Evolutionary conservation across 2,888 invertebrate genomes (phyloP).

Genomic region (Linyphia triangularis): DNA sequence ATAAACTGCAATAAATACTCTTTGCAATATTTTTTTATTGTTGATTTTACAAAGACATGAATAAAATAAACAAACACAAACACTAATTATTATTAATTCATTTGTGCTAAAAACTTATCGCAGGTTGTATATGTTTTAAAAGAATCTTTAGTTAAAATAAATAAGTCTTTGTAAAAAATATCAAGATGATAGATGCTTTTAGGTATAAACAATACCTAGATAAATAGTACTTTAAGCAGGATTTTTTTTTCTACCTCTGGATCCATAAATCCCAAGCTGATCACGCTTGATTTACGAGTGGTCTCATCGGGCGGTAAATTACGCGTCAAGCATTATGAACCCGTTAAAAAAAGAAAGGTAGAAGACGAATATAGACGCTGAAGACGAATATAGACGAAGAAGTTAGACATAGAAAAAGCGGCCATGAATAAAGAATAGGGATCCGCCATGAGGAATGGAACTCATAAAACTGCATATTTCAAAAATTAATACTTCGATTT

Average conservation of each 20-base stretch:
- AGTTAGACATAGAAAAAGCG: conserved; percentile 37
- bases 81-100: no score
- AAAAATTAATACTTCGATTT: conserved; percentile 6
- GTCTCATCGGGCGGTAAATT: conserved; percentile 61
- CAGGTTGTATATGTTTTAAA: no score
- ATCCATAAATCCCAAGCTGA: conserved; percentile 53
- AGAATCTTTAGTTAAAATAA: no score
- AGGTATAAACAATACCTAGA: conserved; percentile 58
- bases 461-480: conserved; percentile 12
- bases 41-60: no score
- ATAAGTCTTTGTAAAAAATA: no score
- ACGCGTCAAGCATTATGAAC: conserved; percentile 64
- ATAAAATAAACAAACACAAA: no score
- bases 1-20: no score
- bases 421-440: conserved; percentile 30
- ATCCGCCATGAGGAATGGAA: conserved; percentile 3
- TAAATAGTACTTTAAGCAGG: conserved; percentile 62
- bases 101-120: no score
- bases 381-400: not conserved
- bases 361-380: no score
- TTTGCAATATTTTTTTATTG: no score
- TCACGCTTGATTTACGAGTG: conserved; percentile 57
- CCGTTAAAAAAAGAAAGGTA: conserved; percentile 13
- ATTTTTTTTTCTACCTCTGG: conserved; percentile 32
- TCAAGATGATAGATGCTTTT: conserved; percentile 9